Percentiles rank a stretch among this genome's conserved stretches.
These are phyloP conservation scores for Nesoenas mayeri DNA, from an alignment of 2,113 vertebrate genomes.

Conservation along the genomic window DNA sequence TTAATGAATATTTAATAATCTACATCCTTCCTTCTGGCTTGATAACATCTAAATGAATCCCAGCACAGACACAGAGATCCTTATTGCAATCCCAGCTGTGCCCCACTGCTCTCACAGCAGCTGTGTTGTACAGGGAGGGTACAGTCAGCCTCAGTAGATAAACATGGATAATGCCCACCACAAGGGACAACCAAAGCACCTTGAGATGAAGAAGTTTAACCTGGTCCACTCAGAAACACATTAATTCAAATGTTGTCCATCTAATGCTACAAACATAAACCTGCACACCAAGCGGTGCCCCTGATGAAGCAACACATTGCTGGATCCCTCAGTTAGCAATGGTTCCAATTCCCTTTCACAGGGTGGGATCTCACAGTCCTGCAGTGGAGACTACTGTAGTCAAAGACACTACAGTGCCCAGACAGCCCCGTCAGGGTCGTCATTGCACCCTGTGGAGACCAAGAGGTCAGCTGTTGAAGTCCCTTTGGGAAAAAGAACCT, in stretches of 20 bases:
- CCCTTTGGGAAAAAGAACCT: neutral
- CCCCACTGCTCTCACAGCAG: neutral
- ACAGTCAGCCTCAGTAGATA: neutral
- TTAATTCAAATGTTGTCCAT: neutral
- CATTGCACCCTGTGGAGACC: neutral
- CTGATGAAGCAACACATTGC: neutral
- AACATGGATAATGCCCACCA: neutral
- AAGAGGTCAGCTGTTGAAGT: neutral
- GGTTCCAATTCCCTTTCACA: neutral
- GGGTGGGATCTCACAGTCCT: neutral
- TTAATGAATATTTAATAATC: neutral
- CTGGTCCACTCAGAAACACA: neutral
- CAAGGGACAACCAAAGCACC: neutral
- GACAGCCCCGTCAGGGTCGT: neutral
- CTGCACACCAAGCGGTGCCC: neutral
- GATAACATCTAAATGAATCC: neutral
- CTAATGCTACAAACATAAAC: neutral
- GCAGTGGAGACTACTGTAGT: neutral
- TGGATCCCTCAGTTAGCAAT: neutral
- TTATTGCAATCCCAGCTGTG: neutral
- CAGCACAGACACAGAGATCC: neutral
- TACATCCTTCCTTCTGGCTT: neutral
- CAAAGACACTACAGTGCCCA: neutral
- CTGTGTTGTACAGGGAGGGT: accelerated
- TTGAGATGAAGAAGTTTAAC: neutral